Evolutionary conservation across 2,797 vertebrate species (phyloP).

Genomic region (Falco berigora): DNA sequence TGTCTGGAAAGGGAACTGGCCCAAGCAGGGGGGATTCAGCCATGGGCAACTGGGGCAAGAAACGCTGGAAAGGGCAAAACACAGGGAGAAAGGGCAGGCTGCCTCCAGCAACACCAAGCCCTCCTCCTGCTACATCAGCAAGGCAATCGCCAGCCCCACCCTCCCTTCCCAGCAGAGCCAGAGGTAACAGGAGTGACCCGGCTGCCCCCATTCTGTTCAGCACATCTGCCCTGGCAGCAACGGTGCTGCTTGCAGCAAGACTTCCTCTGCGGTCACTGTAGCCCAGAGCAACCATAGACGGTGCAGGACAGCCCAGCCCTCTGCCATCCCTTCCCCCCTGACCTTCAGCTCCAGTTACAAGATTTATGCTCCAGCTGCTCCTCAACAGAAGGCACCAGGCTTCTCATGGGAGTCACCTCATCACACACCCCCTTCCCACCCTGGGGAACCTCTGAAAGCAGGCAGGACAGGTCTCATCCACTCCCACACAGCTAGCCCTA

Average conservation of each 20-base stretch:
- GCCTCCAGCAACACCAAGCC: rapidly evolving
- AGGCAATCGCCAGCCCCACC: rapidly evolving
- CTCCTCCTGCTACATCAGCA: neutral
- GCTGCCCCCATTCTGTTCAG: rapidly evolving
- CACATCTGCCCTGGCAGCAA: neutral
- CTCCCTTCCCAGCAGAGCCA: neutral
- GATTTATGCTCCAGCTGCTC: neutral
- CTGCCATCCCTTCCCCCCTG: neutral
- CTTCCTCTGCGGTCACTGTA: neutral
- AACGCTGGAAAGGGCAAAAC: neutral
- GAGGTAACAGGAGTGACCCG: rapidly evolving
- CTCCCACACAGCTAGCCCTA: rapidly evolving
- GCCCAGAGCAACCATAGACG: rapidly evolving
- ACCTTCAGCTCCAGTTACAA: conserved; percentile 16
- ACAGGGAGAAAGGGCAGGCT: neutral
- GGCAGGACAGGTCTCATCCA: neutral
- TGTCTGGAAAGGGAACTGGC: neutral
- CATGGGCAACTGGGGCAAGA: rapidly evolving
- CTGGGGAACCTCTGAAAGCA: neutral
- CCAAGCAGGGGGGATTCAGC: neutral
- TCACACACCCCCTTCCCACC: neutral
- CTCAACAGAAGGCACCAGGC: neutral
- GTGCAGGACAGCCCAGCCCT: neutral
- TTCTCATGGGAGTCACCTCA: neutral
- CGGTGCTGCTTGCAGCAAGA: neutral